Percentiles rank a stretch among this genome's conserved stretches.
Conservation (phyloP, 2,888 invertebrate genomes). For the Lordiphosa andalusiaca region DNA sequence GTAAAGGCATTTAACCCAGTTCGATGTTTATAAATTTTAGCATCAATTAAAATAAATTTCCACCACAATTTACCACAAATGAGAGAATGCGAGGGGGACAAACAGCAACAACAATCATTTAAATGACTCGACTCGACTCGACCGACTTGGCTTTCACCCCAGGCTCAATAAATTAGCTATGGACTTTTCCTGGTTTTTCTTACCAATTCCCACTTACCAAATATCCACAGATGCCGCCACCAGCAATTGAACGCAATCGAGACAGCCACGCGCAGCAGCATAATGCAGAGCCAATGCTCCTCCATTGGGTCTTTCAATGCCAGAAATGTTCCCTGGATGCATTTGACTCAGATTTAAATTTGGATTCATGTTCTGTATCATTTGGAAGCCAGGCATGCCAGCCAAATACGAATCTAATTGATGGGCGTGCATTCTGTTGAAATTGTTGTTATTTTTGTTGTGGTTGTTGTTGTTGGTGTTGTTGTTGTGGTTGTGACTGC, state of each 20-base stretch:
- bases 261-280: constrained; percentile 91
- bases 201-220: constrained; percentile 82
- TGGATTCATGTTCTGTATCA: constrained; percentile 9
- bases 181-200: not conserved
- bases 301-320: constrained; percentile 80
- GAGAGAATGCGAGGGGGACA: constrained; percentile 3
- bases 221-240: constrained; percentile 89
- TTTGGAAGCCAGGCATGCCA: constrained; percentile 33
- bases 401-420: constrained; percentile 71
- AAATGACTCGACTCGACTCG: constrained; percentile 17
- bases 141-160: constrained; percentile 14
- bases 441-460: constrained; percentile 30
- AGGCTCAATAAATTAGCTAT: not conserved
- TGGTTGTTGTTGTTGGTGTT: constrained; percentile 27
- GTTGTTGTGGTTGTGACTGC: constrained; percentile 25
- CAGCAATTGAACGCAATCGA: constrained; percentile 90
- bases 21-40: no score
- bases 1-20: no score
- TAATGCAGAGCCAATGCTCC: constrained; percentile 92
- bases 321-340: constrained; percentile 79
- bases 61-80: constrained; percentile 3
- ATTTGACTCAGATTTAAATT: constrained; percentile 56
- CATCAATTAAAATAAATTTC: no score
- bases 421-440: constrained; percentile 79
- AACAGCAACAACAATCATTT: no score